Conservation (phyloP, 2,888 invertebrate genomes). For the Ectemnius cavifrons region DNA sequence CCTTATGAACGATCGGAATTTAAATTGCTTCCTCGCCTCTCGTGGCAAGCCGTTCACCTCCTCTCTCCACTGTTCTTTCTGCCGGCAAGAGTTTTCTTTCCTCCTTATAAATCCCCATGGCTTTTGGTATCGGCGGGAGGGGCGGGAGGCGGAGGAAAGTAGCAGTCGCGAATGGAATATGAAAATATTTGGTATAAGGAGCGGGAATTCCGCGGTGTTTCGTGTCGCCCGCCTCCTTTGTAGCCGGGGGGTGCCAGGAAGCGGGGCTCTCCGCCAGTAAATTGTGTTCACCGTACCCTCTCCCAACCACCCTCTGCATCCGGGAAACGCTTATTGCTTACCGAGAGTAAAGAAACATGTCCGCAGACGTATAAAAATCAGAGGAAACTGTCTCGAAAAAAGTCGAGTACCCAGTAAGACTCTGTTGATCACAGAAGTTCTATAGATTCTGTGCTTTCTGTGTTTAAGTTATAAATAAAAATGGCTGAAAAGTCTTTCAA, state of each 20-base stretch:
- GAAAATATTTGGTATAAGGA: conserved; percentile 59
- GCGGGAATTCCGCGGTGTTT: conserved; percentile 40
- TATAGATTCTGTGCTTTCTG: too few relatives aligned
- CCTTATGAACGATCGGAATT: conserved; percentile 72
- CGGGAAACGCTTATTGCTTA: neutral
- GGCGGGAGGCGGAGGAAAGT: conserved; percentile 32
- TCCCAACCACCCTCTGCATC: neutral
- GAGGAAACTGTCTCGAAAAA: too few relatives aligned
- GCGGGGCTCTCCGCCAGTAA: conserved; percentile 27
- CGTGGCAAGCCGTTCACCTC: conserved; percentile 1
- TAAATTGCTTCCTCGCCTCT: conserved; percentile 68
- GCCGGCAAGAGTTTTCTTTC: conserved; percentile 59
- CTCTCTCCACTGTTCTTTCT: conserved; percentile 22
- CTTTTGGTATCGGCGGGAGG: conserved; percentile 62
- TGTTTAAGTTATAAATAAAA: too few relatives aligned
- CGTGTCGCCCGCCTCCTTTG: conserved; percentile 15
- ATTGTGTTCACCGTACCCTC: conserved; percentile 1
- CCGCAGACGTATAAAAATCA: too few relatives aligned
- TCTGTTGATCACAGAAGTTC: too few relatives aligned
- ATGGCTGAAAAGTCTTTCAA: too few relatives aligned
- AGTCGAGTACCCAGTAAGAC: too few relatives aligned
- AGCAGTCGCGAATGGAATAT: conserved; percentile 63
- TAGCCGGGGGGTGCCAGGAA: neutral
- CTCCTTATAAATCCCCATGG: conserved; percentile 70
- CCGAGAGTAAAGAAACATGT: neutral